phyloP scores from a whole-genome alignment of 2,113 vertebrate species.

The Microcebus lehilahytsara region DNA sequence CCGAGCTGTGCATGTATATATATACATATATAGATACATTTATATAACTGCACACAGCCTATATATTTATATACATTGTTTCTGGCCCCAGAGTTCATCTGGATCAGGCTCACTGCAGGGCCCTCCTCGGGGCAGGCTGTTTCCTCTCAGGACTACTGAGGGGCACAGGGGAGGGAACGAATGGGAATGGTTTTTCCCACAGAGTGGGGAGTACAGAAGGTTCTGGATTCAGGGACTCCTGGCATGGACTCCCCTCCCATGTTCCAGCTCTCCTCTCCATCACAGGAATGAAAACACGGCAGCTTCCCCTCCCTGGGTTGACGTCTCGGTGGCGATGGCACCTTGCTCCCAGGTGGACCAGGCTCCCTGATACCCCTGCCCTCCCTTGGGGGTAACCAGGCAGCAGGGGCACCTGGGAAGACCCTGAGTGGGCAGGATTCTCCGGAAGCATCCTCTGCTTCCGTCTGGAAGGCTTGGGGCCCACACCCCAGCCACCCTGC shows the following conservation, averaged over 20 bases:
- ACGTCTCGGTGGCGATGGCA: not conserved
- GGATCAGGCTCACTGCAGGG: not conserved
- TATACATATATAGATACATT: slow-evolving; percentile 73
- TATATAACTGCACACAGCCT: slow-evolving; percentile 70
- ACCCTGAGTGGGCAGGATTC: not conserved
- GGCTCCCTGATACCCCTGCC: not conserved
- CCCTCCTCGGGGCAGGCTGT: not conserved
- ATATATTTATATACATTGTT: slow-evolving; percentile 80
- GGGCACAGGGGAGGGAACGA: not conserved
- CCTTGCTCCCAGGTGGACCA: not conserved
- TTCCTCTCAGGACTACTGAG: not conserved
- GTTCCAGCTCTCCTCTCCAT: not conserved
- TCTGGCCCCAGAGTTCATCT: not conserved
- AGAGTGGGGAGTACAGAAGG: not conserved
- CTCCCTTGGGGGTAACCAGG: not conserved
- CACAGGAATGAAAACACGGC: not conserved
- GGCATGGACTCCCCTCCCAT: not conserved
- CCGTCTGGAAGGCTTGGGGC: not conserved
- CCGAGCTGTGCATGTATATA: slow-evolving; percentile 77
- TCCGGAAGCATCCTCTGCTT: not conserved
- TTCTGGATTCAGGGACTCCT: not conserved
- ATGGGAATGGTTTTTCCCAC: not conserved
- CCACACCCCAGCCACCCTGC: not conserved
- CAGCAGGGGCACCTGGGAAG: not conserved
- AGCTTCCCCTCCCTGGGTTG: not conserved